phyloP scores from a whole-genome alignment of 2,888 invertebrate genomes.

The Ectobius pallidus region DNA sequence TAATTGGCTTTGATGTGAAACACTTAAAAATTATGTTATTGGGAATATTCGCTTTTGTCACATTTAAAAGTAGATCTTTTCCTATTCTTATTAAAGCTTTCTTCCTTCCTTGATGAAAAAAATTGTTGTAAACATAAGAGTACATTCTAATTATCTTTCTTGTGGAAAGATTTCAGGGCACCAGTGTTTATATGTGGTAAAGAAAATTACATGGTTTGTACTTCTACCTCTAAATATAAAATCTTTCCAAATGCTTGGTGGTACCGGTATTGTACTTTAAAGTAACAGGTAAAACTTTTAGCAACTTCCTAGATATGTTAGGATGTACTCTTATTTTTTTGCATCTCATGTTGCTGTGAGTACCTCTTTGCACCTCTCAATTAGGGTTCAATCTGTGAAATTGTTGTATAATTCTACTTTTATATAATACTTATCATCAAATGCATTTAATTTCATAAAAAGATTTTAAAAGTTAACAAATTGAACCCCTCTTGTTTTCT shows the following conservation, averaged over 20 bases:
- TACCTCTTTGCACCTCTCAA: constrained; percentile 15
- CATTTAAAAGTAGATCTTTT: constrained; percentile 1
- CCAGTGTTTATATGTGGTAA: too few species aligned
- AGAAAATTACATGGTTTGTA: too few species aligned
- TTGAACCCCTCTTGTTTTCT: constrained; percentile 20
- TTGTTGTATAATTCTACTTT: background rate
- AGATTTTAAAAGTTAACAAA: constrained; percentile 5
- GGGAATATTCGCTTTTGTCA: background rate
- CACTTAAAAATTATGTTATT: background rate
- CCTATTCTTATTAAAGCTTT: constrained; percentile 1
- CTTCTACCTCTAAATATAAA: too few species aligned
- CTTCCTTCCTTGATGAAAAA: background rate
- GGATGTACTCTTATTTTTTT: constrained; percentile 28
- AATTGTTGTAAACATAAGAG: constrained; percentile 2
- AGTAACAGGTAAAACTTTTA: too few species aligned
- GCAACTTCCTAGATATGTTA: too few species aligned
- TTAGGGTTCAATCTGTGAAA: constrained; percentile 16
- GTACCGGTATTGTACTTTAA: too few species aligned
- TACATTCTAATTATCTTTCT: constrained; percentile 22
- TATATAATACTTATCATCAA: background rate
- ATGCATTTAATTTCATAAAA: constrained; percentile 17
- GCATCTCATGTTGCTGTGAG: background rate
- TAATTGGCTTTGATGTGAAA: constrained; percentile 15
- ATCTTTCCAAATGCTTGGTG: too few species aligned
- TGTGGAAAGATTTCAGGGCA: background rate